A percentile compares a stretch with the other conserved stretches of the same genome.
Evolutionary conservation across 2,113 vertebrate species (phyloP).

Genomic region (Chaetops frenatus): DNA sequence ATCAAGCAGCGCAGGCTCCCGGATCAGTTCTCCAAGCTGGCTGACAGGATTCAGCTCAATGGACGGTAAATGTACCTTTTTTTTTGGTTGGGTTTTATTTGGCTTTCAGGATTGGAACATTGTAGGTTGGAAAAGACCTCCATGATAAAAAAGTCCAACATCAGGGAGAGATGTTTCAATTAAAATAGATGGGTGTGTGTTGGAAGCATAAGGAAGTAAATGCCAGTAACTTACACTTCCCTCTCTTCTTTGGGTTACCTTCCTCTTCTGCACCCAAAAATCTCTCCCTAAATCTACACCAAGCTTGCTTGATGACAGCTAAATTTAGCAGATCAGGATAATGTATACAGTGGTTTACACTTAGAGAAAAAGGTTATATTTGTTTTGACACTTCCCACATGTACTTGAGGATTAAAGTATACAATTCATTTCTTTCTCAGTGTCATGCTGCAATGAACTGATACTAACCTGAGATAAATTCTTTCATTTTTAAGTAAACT

Average conservation of each 20-base stretch:
- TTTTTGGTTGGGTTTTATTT: neutral
- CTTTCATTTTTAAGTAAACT: neutral
- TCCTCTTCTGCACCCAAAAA: neutral
- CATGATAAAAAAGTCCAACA: rapidly evolving
- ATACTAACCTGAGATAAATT: conserved; percentile 26
- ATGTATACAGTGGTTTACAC: neutral
- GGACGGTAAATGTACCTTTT: conserved; percentile 75
- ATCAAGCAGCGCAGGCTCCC: conserved; percentile 93
- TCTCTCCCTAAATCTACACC: neutral
- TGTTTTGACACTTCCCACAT: neutral
- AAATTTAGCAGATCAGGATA: neutral
- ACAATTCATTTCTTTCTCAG: neutral
- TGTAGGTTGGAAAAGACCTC: no score
- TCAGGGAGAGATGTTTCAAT: neutral
- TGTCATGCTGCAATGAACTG: neutral
- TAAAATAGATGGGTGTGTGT: rapidly evolving
- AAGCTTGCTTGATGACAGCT: neutral
- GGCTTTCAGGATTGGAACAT: neutral
- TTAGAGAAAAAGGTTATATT: neutral
- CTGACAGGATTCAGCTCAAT: conserved; percentile 94
- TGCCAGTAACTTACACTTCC: neutral
- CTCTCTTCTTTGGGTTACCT: neutral
- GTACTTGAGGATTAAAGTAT: neutral
- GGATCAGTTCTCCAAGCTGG: conserved; percentile 92
- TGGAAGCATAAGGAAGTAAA: neutral